These are phyloP conservation scores for Melanostoma scalare DNA, from an alignment of 2,888 invertebrate species.

Conservation along the genomic window DNA sequence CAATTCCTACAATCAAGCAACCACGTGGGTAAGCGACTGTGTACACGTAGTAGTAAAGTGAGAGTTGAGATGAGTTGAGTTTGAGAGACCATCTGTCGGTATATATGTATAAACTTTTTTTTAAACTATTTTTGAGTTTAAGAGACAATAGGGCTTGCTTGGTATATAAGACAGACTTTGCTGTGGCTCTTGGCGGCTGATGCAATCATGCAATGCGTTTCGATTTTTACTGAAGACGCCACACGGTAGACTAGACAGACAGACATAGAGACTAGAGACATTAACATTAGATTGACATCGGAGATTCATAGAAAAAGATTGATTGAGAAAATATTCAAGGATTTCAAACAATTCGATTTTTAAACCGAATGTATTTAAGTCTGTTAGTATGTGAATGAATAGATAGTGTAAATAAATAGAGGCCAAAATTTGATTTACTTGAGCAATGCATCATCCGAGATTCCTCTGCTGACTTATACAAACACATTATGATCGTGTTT, in stretches of 20 bases:
- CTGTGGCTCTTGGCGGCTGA: slow-evolving; percentile 32
- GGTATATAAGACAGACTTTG: not conserved
- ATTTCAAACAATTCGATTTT: slow-evolving; percentile 32
- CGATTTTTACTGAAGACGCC: slow-evolving; percentile 18
- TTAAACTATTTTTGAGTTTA: too few species aligned
- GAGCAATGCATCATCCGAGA: not conserved
- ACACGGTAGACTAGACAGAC: not conserved
- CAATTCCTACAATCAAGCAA: not conserved
- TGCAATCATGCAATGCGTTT: slow-evolving; percentile 61
- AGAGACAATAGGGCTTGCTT: not conserved
- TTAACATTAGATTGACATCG: slow-evolving; percentile 21
- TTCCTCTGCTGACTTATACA: too few species aligned
- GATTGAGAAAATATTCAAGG: slow-evolving; percentile 28
- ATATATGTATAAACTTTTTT: too few species aligned
- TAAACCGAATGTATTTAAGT: slow-evolving; percentile 20
- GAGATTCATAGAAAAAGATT: slow-evolving; percentile 22
- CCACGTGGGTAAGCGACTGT: not conserved
- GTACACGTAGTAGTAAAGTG: too few species aligned
- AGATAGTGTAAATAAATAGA: not conserved
- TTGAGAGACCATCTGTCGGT: too few species aligned
- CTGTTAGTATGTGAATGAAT: slow-evolving; percentile 12
- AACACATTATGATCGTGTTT: not conserved
- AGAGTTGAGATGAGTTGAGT: too few species aligned
- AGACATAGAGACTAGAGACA: too few species aligned
- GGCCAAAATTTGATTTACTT: slow-evolving; percentile 1